phyloP scores from a whole-genome alignment of 2,888 invertebrate species.

The Rhingia rostrata region DNA sequence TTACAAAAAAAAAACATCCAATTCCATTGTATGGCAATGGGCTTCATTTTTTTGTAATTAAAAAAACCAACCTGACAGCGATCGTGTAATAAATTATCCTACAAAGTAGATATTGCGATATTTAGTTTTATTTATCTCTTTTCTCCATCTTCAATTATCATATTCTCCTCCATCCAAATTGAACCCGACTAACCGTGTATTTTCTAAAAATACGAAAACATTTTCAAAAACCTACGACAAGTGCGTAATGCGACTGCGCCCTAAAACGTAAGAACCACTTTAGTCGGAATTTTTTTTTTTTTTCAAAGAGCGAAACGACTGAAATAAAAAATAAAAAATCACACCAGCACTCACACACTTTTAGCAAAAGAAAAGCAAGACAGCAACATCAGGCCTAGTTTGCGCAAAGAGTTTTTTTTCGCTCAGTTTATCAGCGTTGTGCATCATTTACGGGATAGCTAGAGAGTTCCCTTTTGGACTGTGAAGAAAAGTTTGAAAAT shows the following conservation, averaged over 20 bases:
- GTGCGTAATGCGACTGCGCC: slow-evolving; percentile 56
- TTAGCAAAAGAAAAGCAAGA: slow-evolving; percentile 23
- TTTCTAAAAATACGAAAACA: slow-evolving; percentile 53
- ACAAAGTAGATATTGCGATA: slow-evolving; percentile 23
- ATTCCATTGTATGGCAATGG: slow-evolving; percentile 5
- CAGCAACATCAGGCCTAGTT: slow-evolving; percentile 26
- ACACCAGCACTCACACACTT: slow-evolving; percentile 1
- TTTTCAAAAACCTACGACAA: slow-evolving; percentile 54
- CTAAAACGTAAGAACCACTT: slow-evolving; percentile 22
- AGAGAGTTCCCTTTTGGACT: not conserved
- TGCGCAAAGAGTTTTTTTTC: slow-evolving; percentile 22
- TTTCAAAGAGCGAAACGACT: slow-evolving; percentile 33
- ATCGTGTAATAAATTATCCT: slow-evolving; percentile 24
- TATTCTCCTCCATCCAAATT: slow-evolving; percentile 25
- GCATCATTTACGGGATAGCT: slow-evolving; percentile 54
- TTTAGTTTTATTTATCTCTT: slow-evolving; percentile 11
- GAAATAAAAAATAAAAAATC: too few species aligned
- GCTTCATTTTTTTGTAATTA: slow-evolving; percentile 16
- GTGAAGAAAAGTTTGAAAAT: slow-evolving; percentile 13
- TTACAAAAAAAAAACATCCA: not conserved
- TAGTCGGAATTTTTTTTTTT: slow-evolving; percentile 64
- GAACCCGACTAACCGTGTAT: slow-evolving; percentile 25
- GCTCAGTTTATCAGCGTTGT: slow-evolving; percentile 53
- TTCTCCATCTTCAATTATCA: not conserved
- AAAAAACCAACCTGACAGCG: slow-evolving; percentile 18